Percentiles rank a stretch among this genome's conserved stretches.
These are phyloP conservation scores for Euwallacea fornicatus DNA, from an alignment of 1,140 invertebrate genomes.

Conservation along the genomic window DNA sequence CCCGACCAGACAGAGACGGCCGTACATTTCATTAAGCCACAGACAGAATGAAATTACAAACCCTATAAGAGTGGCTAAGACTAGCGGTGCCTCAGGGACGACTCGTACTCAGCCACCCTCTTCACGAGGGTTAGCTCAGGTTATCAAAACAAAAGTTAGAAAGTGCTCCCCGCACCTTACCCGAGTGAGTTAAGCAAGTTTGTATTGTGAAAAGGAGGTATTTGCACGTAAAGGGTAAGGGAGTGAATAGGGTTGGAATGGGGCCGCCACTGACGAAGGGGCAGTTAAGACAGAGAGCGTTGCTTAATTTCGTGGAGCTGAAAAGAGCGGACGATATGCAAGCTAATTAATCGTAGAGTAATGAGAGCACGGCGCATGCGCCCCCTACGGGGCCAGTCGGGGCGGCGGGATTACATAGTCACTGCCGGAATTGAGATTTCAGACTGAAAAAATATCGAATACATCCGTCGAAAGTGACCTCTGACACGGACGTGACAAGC, in stretches of 20 bases:
- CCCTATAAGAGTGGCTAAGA: constrained; percentile 50
- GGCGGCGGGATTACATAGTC: constrained; percentile 32
- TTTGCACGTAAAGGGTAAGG: too few species aligned
- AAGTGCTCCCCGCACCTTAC: too few species aligned
- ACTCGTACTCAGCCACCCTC: constrained; percentile 11
- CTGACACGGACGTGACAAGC: not conserved
- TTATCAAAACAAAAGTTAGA: too few species aligned
- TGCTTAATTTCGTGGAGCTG: constrained; percentile 51
- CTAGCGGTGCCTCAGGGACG: constrained; percentile 37
- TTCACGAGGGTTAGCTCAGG: not conserved
- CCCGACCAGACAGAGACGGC: constrained; percentile 44
- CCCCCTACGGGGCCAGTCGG: constrained; percentile 33
- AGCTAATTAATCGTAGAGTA: constrained; percentile 56
- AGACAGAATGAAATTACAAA: constrained; percentile 55
- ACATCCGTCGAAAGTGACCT: not conserved
- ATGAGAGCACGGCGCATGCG: constrained; percentile 54
- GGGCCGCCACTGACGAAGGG: constrained; percentile 15
- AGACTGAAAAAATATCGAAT: constrained; percentile 6
- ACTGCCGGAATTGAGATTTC: constrained; percentile 31
- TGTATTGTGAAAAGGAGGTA: too few species aligned
- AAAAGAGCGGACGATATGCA: constrained; percentile 54
- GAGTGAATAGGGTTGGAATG: not conserved
- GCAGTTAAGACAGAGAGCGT: constrained; percentile 43
- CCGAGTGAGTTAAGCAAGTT: too few species aligned
- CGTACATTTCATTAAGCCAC: constrained; percentile 53